Evolutionary conservation across 2,888 invertebrate species (phyloP), one percentile per base, ranked within the genome.

Genomic region (Augochlorella aurata): DNA sequence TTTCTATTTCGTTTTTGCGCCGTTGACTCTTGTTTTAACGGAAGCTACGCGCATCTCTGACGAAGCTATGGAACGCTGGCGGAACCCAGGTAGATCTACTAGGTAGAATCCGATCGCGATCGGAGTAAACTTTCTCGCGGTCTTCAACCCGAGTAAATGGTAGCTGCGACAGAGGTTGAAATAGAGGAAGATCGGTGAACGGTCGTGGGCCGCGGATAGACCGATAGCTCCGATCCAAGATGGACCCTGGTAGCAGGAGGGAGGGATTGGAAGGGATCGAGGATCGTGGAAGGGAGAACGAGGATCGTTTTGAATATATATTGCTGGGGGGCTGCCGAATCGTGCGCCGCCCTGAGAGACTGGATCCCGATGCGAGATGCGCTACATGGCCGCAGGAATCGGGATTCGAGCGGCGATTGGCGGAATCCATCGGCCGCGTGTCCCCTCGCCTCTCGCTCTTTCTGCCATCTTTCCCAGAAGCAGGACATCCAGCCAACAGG

Each of bases 401-500:
- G 45, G 67, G 82, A 82, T 65, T 70, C 65, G 76, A 63, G 58
- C 81, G 47, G 61, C 81, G 79, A 86, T 86, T 81, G 81, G 79
- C 63, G 66, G 79, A 68, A 82, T 82, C 74, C 76, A 52, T 61
- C 54, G 47, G 44, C 70, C 54, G 29, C 18, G 63, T 58, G 63
- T 29, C 52, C 67, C 49, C 63, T n/a, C 77, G 4, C 24, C 16
- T 29, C n/a, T 58, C 71, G 49, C 49, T 61, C 24, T 73, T 58
- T 58, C 72, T 65, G 69, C 50, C 68, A 18, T 74, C 70, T 69
- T 85, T 88, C 88, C 24, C 69, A 70, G 88, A 86, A 88, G 63
- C 86, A 66, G 78, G 83, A 84, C 83, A 83, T 77, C 83, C 54
- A 65, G 79, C 69, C 81, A 73, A 75, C 74, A 68, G 84, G 77